phyloP scores from a whole-genome alignment of 2,888 invertebrate species.

The Eurois occulta region DNA sequence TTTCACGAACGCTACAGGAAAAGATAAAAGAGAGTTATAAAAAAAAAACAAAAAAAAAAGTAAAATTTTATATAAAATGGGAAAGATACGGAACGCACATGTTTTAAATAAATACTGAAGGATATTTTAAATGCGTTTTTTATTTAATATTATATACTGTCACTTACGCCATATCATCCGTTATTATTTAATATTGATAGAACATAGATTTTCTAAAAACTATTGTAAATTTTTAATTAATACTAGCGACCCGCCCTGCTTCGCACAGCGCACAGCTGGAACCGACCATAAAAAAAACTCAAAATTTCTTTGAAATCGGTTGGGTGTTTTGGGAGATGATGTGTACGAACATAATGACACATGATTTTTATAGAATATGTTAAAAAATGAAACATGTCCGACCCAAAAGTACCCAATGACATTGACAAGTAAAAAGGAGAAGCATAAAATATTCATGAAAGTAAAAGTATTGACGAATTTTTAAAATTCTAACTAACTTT shows the following conservation, averaged over 20 bases:
- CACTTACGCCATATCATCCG: no score
- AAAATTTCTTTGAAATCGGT: background rate
- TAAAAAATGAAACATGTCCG: no score
- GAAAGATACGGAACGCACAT: conserved; percentile 1
- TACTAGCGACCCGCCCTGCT: background rate
- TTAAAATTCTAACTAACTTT: no score
- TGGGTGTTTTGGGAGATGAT: background rate
- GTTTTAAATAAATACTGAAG: background rate
- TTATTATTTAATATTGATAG: no score
- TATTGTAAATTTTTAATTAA: background rate
- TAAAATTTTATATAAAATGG: conserved; percentile 18
- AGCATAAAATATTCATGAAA: no score
- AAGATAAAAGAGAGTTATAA: background rate
- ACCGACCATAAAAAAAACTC: background rate
- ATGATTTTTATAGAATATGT: background rate
- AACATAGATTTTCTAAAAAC: conserved; percentile 4
- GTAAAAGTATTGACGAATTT: no score
- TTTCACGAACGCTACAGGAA: background rate
- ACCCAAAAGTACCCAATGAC: no score
- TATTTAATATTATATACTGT: background rate
- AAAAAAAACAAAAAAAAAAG: background rate
- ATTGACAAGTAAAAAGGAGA: no score
- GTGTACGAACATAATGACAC: background rate
- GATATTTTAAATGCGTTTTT: conserved; percentile 11
- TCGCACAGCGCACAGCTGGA: background rate